Evolutionary conservation across 2,888 invertebrate genomes (phyloP).

Genomic region (Lithodes maja): DNA sequence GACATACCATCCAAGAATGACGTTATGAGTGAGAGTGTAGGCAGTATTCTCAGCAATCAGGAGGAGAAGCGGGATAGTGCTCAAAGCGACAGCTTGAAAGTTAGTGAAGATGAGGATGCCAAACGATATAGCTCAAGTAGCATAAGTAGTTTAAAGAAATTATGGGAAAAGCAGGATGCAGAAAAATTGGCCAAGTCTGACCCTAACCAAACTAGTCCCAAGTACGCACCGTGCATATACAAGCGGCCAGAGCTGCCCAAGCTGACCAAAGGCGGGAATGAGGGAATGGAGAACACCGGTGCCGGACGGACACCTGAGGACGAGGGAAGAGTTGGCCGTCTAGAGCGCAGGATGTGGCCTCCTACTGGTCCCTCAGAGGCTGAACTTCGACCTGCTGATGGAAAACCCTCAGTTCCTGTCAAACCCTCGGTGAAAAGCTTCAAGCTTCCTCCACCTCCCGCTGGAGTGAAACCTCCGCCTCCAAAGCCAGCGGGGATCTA

Average conservation of each 20-base stretch:
- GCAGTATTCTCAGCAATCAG: conserved; percentile 72
- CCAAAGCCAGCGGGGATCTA: conserved; percentile 74
- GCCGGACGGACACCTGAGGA: conserved; percentile 61
- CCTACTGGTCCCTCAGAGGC: conserved; percentile 73
- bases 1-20: conserved; percentile 72
- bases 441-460: conserved; percentile 70
- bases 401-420: conserved; percentile 71
- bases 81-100: conserved; percentile 72
- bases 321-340: conserved; percentile 69
- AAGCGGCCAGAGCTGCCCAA: conserved; percentile 64
- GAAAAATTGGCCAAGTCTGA: conserved; percentile 63
- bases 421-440: conserved; percentile 68
- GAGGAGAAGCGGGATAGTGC: conserved; percentile 72
- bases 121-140: conserved; percentile 94
- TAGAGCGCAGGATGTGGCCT: conserved; percentile 77
- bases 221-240: conserved; percentile 64
- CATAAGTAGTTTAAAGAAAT: conserved; percentile 92
- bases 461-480: conserved; percentile 73
- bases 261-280: conserved; percentile 34
- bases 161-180: conserved; percentile 84
- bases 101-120: conserved; percentile 82
- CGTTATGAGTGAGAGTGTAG: conserved; percentile 65
- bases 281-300: conserved; percentile 32
- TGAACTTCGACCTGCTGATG: conserved; percentile 60
- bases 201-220: conserved; percentile 70